phyloP scores from a whole-genome alignment of 2,797 vertebrate genomes.

The Chaetodon trifasciatus region DNA sequence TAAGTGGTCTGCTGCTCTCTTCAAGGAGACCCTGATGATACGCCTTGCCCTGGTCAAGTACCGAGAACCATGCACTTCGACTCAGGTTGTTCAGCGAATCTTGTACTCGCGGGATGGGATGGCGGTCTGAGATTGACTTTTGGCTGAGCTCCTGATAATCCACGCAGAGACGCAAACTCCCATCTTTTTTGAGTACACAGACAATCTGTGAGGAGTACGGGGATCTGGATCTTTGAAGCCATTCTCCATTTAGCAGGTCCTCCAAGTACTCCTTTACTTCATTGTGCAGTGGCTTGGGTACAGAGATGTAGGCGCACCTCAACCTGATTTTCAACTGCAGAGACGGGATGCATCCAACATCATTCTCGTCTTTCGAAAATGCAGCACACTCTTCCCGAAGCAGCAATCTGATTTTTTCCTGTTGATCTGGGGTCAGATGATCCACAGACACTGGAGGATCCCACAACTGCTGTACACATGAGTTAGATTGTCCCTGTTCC shows the following conservation, averaged over 20 bases:
- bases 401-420: not conserved
- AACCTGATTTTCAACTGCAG: conserved; percentile 23
- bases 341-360: conserved; percentile 27
- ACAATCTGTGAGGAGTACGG: conserved; percentile 8
- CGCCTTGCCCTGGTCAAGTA: conserved; percentile 18
- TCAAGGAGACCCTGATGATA: conserved; percentile 17
- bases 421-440: not conserved
- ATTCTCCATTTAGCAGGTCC: not conserved
- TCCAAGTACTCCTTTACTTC: conserved; percentile 36
- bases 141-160: not conserved
- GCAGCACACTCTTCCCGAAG: not conserved
- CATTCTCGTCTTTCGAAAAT: conserved; percentile 15
- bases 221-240: conserved; percentile 5
- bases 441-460: not conserved
- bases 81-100: not conserved
- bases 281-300: conserved; percentile 18
- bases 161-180: not conserved
- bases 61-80: conserved; percentile 11
- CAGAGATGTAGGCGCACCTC: not conserved
- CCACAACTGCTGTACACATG: not conserved
- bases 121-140: not conserved
- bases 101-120: conserved; percentile 8
- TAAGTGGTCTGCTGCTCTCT: not conserved
- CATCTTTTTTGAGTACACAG: conserved; percentile 8
- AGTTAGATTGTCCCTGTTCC: not conserved